Percentiles rank a stretch among this genome's conserved stretches.
Evolutionary conservation across 2,797 vertebrate genomes (phyloP).

Genomic region (Gila robusta): DNA sequence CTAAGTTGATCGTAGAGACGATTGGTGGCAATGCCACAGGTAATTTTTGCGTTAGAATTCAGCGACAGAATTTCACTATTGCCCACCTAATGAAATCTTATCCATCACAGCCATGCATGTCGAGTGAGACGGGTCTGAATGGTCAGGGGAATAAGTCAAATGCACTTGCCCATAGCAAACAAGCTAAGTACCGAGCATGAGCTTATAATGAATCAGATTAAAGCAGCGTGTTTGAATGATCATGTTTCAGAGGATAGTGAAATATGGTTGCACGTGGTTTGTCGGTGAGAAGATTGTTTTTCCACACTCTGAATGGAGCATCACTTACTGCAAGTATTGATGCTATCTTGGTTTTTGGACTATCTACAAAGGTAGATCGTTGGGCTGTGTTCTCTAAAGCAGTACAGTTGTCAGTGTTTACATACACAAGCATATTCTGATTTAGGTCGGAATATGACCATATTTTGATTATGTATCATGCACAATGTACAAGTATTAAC

Average conservation of each 20-base stretch:
- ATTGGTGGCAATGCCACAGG: not conserved
- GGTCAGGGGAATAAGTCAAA: slow-evolving; percentile 13
- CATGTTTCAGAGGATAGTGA: slow-evolving; percentile 12
- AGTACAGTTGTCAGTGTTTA: not conserved
- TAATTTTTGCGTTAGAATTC: not conserved
- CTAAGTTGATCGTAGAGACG: not conserved
- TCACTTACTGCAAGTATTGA: not conserved
- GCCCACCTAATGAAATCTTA: slow-evolving; percentile 43
- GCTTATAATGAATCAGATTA: slow-evolving; percentile 20
- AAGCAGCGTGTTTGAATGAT: not conserved
- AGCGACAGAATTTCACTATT: slow-evolving; percentile 4
- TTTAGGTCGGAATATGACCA: not conserved
- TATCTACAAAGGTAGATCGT: not conserved
- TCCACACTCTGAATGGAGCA: not conserved
- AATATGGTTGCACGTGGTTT: slow-evolving; percentile 22
- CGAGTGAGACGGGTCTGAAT: slow-evolving; percentile 11
- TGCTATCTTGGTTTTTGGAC: not conserved
- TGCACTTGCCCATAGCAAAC: slow-evolving; percentile 34
- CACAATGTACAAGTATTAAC: not conserved
- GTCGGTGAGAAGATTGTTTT: not conserved
- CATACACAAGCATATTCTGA: not conserved
- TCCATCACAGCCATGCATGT: slow-evolving; percentile 50
- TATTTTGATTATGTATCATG: not conserved
- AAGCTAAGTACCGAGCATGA: not conserved
- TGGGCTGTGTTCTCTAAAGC: not conserved